Evolutionary conservation across 2,797 vertebrate genomes (phyloP), one percentile per base, ranked within the genome.

Genomic region (Vespertilio murinus): DNA sequence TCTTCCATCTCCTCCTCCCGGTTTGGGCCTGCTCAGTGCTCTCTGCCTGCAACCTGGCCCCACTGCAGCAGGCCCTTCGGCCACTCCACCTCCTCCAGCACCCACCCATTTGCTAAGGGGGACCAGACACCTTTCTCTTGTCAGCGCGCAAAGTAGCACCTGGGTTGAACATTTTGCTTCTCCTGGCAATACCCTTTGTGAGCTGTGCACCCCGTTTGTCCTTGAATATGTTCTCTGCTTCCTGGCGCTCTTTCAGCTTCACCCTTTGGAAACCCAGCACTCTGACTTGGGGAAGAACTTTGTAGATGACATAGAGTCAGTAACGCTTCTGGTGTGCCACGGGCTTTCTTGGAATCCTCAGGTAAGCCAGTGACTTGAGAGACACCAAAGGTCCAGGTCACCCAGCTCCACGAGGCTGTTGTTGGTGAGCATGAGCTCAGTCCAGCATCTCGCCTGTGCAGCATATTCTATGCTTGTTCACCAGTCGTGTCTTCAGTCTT

Each of bases 191-290:
- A 99, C 99, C 99, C 99, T 99, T 99, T 98, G 99, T 99, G 98
- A 99, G 99, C 96, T 99, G 99, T 98, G 99, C 99, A 98, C 99
- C 99, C 97, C 99, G 99, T 98, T 99, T 99, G 98, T 99, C 99
- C 98, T 99, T 99, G 99, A 99, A 99, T 99, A 99, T 99, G 99
- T 99, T 99, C 99, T 99, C 99, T 97, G 99, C 99, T 98, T 99
- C 99, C 98, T 99, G 99, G 97, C 99, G 99, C 98, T 99, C 99
- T 99, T 99, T 98, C 96, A 98, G 98, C 95, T 61, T 61, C 25
- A 61, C 59, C 59, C 28, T 61, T 28, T 61, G 59, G 56, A 61
- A 61, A 61, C 12, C 59, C 12, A 30, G 59, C 25, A 30, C 12
- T 30, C 59, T 61, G 59, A 61, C 59, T 61, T 61, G 28, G 59